Conservation (phyloP, 2,797 vertebrate genomes). For the Erpetoichthys calabaricus region DNA sequence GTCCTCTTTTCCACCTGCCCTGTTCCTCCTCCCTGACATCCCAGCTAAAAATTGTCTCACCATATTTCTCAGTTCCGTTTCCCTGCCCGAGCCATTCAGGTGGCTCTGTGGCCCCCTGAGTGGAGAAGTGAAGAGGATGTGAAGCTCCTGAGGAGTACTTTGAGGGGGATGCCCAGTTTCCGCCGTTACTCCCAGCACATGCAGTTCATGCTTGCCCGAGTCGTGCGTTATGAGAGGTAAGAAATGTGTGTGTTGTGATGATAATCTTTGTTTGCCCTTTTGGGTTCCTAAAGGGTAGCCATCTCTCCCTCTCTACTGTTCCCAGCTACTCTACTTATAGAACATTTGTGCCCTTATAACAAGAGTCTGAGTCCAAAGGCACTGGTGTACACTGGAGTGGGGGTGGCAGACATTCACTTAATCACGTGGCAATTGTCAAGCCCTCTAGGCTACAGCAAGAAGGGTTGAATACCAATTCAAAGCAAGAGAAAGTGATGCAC, state of each 20-base stretch:
- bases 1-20: background rate
- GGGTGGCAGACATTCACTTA: too few species aligned
- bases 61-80: conserved; percentile 12
- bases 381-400: too few species aligned
- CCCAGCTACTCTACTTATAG: background rate
- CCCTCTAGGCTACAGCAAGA: too few species aligned
- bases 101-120: conserved; percentile 12
- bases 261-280: too few species aligned
- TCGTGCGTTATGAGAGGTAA: conserved; percentile 17
- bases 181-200: conserved; percentile 17
- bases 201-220: conserved; percentile 18
- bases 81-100: conserved; percentile 14
- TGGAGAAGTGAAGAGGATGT: conserved; percentile 6
- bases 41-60: background rate
- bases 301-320: background rate
- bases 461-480: too few species aligned
- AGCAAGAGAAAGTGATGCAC: too few species aligned
- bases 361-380: too few species aligned
- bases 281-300: background rate
- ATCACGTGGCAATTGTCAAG: too few species aligned
- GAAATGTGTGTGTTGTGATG: background rate
- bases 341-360: too few species aligned
- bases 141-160: conserved; percentile 16
- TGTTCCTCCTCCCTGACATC: background rate
- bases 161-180: conserved; percentile 18